Conservation (phyloP, 2,797 vertebrate genomes). For the Salarias fasciatus region DNA sequence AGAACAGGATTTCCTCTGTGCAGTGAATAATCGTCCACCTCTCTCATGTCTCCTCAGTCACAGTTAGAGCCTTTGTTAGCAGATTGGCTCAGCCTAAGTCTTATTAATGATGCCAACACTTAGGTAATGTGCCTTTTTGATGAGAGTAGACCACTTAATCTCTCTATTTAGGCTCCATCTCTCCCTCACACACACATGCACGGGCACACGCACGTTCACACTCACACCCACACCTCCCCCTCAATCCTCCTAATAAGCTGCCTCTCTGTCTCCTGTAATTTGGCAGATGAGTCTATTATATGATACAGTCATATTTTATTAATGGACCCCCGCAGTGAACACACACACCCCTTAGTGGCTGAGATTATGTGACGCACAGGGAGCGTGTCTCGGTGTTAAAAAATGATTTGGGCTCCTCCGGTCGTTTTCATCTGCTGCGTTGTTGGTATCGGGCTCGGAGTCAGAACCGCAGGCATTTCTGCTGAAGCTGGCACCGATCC, state of each 20-base stretch:
- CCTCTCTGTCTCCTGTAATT: slow-evolving; percentile 82
- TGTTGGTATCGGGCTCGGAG: slow-evolving; percentile 50
- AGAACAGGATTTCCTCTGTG: slow-evolving; percentile 31
- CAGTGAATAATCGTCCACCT: slow-evolving; percentile 50
- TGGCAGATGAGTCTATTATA: slow-evolving; percentile 83
- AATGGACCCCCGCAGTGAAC: slow-evolving; percentile 77
- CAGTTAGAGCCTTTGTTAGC: slow-evolving; percentile 73
- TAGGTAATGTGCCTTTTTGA: slow-evolving; percentile 78
- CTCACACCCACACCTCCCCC: slow-evolving; percentile 43
- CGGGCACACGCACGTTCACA: slow-evolving; percentile 28
- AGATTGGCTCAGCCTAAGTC: slow-evolving; percentile 70
- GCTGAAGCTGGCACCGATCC: slow-evolving; percentile 64
- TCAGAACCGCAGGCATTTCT: slow-evolving; percentile 62
- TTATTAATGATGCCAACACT: slow-evolving; percentile 77
- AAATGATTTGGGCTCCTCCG: slow-evolving; percentile 65
- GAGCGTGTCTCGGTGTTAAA: slow-evolving; percentile 69
- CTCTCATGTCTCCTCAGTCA: slow-evolving; percentile 56
- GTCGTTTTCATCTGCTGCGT: slow-evolving; percentile 60
- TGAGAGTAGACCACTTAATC: slow-evolving; percentile 76
- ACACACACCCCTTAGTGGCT: slow-evolving; percentile 74
- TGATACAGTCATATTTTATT: slow-evolving; percentile 83
- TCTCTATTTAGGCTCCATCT: slow-evolving; percentile 72
- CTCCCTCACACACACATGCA: slow-evolving; percentile 18
- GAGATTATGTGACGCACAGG: slow-evolving; percentile 75
- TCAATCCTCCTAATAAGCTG: slow-evolving; percentile 78